Conservation (phyloP, 1,140 invertebrate species). For the Delia radicum region DNA sequence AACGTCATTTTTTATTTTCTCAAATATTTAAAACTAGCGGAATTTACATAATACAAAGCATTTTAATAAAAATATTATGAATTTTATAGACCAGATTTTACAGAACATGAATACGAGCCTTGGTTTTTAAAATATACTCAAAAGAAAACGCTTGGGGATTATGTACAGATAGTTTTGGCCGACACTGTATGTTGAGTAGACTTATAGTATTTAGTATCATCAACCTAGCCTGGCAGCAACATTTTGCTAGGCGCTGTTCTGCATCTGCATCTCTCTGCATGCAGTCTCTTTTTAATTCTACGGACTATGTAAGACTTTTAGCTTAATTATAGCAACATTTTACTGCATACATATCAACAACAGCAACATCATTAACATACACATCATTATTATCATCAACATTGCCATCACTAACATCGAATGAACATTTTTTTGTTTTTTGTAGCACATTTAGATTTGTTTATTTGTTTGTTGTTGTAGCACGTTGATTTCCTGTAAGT, state of each 20-base stretch:
- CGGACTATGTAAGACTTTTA: not conserved
- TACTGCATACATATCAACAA: not conserved
- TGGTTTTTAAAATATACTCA: too few species aligned
- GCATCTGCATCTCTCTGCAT: not conserved
- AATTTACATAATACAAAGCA: too few species aligned
- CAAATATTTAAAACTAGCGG: too few species aligned
- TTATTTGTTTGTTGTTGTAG: not conserved
- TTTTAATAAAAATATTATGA: too few species aligned
- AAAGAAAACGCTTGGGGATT: too few species aligned
- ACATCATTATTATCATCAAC: not conserved
- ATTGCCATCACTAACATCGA: not conserved
- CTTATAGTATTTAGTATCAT: not conserved
- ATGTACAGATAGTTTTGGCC: too few species aligned
- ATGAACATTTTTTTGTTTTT: not conserved
- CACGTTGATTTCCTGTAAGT: not conserved
- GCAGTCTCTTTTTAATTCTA: not conserved
- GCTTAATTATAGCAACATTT: not conserved
- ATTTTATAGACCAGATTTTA: too few species aligned
- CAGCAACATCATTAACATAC: too few species aligned
- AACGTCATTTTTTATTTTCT: too few species aligned
- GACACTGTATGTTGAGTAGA: too few species aligned
- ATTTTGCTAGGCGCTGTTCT: not conserved
- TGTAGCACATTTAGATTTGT: not conserved
- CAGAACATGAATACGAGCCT: too few species aligned
- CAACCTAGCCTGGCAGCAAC: not conserved